Conservation (phyloP, 1,140 invertebrate species). For the Chymomyza costata region DNA sequence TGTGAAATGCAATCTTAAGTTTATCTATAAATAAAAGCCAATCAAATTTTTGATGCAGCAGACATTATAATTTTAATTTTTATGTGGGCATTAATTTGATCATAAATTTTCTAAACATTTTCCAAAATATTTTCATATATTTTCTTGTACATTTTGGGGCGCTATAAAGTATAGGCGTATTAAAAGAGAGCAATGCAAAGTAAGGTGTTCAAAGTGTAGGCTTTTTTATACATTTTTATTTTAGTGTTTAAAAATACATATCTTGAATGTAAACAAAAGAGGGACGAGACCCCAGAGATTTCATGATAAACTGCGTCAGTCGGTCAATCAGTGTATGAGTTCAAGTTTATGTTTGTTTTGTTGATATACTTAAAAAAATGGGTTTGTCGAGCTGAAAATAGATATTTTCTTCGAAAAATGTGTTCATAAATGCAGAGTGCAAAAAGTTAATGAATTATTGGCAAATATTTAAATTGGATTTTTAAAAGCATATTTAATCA, state of each 20-base stretch:
- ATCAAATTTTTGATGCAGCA: slow-evolving; percentile 28
- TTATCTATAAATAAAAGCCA: slow-evolving; percentile 56
- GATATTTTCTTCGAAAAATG: no score
- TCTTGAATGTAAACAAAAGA: slow-evolving; percentile 7
- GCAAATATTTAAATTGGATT: no score
- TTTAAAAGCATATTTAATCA: no score
- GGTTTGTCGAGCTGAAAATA: no score
- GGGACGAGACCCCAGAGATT: no score
- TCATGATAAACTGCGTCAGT: slow-evolving; percentile 19
- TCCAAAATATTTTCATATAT: no score
- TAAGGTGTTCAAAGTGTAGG: slow-evolving; percentile 11
- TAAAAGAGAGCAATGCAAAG: slow-evolving; percentile 11
- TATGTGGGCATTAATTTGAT: slow-evolving; percentile 62
- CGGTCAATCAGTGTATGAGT: slow-evolving; percentile 23
- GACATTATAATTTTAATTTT: slow-evolving; percentile 49
- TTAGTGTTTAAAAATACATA: slow-evolving; percentile 24
- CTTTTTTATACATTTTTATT: slow-evolving; percentile 12
- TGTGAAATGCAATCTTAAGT: slow-evolving; percentile 63
- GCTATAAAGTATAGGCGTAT: no score
- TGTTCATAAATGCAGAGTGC: no score
- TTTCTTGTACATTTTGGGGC: no score
- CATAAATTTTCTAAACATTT: no score
- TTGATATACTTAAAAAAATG: no score
- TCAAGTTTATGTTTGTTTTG: slow-evolving; percentile 55
- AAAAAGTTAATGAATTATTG: no score